Conservation (phyloP, 2,888 invertebrate species). For the Brenthis ino region DNA sequence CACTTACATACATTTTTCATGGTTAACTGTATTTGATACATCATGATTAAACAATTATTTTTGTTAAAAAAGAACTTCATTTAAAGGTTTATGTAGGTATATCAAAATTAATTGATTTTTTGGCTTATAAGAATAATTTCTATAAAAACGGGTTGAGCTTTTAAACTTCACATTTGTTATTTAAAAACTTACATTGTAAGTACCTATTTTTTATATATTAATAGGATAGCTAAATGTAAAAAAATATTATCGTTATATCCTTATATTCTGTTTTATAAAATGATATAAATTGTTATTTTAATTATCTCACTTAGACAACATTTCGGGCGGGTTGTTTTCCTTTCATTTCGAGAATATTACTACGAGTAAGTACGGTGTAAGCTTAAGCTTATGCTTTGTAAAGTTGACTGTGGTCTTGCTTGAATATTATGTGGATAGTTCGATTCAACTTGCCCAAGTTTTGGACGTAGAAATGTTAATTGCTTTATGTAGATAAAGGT, state of each 20-base stretch:
- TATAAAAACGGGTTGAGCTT: too few species aligned
- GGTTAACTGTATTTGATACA: too few species aligned
- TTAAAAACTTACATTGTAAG: too few species aligned
- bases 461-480: slow-evolving; percentile 41
- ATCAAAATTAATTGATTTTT: too few species aligned
- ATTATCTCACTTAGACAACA: slow-evolving; percentile 34
- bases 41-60: too few species aligned
- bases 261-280: slow-evolving; percentile 52
- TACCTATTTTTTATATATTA: background rate
- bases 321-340: slow-evolving; percentile 45
- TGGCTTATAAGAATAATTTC: too few species aligned
- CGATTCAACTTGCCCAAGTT: slow-evolving; percentile 41
- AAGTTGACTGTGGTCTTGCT: slow-evolving; percentile 37
- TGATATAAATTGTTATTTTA: slow-evolving; percentile 49
- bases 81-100: too few species aligned
- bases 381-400: slow-evolving; percentile 36
- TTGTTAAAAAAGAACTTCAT: too few species aligned
- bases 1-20: too few species aligned
- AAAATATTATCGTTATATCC: background rate
- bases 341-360: slow-evolving; percentile 46
- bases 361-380: slow-evolving; percentile 37
- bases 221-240: background rate
- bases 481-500: slow-evolving; percentile 38
- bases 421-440: slow-evolving; percentile 35
- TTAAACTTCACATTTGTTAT: too few species aligned